These are phyloP conservation scores for Leptarthrus brevirostris DNA, from an alignment of 2,888 invertebrate genomes.

Conservation along the genomic window DNA sequence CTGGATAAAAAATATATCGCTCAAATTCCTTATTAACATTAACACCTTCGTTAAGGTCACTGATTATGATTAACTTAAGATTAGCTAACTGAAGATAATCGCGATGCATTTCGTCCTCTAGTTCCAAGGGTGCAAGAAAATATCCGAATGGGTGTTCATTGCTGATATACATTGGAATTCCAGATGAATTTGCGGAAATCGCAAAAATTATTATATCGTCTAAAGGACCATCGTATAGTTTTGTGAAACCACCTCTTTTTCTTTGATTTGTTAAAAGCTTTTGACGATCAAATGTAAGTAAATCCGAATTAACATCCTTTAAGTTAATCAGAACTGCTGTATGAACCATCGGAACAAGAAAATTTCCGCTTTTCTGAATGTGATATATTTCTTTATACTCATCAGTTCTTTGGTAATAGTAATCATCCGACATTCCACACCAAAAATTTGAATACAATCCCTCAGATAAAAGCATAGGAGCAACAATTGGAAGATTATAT, in stretches of 20 bases:
- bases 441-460: conserved; percentile 95
- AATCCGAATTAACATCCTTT: conserved; percentile 70
- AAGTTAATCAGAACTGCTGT: conserved; percentile 86
- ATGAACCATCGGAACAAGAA: conserved; percentile 91
- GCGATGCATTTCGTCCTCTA: conserved; percentile 71
- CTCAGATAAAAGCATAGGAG: conserved; percentile 89
- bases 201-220: conserved; percentile 97
- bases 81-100: conserved; percentile 81
- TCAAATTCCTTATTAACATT: conserved; percentile 66
- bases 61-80: conserved; percentile 79
- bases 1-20: conserved; percentile 64
- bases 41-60: conserved; percentile 69
- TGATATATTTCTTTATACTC: conserved; percentile 85
- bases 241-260: conserved; percentile 53
- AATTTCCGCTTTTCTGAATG: conserved; percentile 78
- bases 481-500: conserved; percentile 75
- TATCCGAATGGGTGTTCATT: conserved; percentile 88
- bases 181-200: conserved; percentile 77
- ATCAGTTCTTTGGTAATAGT: conserved; percentile 85
- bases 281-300: conserved; percentile 76
- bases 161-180: conserved; percentile 77
- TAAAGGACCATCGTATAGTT: conserved; percentile 78
- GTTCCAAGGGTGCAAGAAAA: conserved; percentile 82
- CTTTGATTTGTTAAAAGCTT: conserved; percentile 59
- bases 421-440: conserved; percentile 90